These are phyloP conservation scores for Dendrocopos noguchii DNA, from an alignment of 2,113 vertebrate species.

Conservation along the genomic window DNA sequence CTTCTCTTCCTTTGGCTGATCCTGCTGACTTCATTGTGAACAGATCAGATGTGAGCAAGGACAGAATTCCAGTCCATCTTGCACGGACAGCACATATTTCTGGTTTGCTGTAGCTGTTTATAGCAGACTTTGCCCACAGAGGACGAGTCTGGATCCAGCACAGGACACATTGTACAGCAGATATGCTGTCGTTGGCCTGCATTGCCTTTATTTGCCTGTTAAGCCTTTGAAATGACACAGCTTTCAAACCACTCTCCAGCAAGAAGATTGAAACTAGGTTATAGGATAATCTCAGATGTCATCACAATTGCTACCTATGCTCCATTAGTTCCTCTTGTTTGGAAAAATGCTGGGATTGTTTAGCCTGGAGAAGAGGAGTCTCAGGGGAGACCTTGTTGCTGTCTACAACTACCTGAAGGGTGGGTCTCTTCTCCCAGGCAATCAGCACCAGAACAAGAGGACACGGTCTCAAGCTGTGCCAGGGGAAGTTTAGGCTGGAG, in stretches of 20 bases:
- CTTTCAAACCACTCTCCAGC: slow-evolving; percentile 6
- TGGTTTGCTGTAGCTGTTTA: slow-evolving; percentile 28
- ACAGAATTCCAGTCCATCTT: slow-evolving; percentile 8
- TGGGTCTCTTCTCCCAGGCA: too few species aligned
- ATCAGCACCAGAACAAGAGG: too few species aligned
- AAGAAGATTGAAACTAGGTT: slow-evolving; percentile 15
- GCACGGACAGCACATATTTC: slow-evolving; percentile 52
- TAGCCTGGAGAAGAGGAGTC: too few species aligned
- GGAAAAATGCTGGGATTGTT: not conserved
- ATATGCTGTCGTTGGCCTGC: not conserved
- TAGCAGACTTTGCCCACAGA: not conserved
- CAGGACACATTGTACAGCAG: not conserved
- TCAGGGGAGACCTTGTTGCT: too few species aligned
- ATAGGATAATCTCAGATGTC: slow-evolving; percentile 26
- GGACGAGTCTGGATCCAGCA: not conserved
- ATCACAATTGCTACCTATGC: not conserved
- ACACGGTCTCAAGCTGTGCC: too few species aligned
- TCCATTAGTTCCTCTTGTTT: slow-evolving; percentile 4
- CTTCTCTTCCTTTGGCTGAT: slow-evolving; percentile 24
- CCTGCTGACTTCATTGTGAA: slow-evolving; percentile 33
- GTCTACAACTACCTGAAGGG: too few species aligned
- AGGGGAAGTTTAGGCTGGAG: too few species aligned
- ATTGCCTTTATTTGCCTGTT: not conserved
- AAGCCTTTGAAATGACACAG: slow-evolving; percentile 29
- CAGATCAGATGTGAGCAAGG: slow-evolving; percentile 6